These are phyloP conservation scores for Ectropis crepuscularia DNA, from an alignment of 2,888 invertebrate species.

Conservation along the genomic window DNA sequence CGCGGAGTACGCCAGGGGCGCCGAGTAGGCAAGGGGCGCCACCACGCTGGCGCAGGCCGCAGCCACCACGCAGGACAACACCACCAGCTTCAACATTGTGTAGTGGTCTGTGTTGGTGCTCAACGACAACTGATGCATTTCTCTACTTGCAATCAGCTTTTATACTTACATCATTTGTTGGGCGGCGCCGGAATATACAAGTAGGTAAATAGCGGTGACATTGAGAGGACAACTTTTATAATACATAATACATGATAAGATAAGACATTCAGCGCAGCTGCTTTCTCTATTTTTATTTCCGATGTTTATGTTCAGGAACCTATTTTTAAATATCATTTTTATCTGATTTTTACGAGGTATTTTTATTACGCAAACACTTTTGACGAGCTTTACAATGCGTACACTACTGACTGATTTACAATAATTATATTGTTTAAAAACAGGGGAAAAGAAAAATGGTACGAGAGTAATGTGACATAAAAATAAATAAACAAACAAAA, in stretches of 20 bases:
- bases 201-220: slow-evolving; percentile 52
- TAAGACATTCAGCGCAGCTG: background rate
- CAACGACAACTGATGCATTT: slow-evolving; percentile 68
- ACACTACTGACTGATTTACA: no score
- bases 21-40: slow-evolving; percentile 36
- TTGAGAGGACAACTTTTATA: slow-evolving; percentile 66
- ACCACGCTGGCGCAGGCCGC: slow-evolving; percentile 75
- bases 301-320: no score
- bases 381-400: no score
- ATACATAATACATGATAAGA: slow-evolving; percentile 18
- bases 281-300: no score
- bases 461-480: no score
- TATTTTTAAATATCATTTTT: no score
- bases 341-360: no score
- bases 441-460: no score
- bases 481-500: no score
- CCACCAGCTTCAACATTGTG: slow-evolving; percentile 84
- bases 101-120: slow-evolving; percentile 76
- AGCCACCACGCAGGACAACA: slow-evolving; percentile 86
- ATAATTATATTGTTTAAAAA: no score
- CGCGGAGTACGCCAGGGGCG: slow-evolving; percentile 26
- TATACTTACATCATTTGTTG: slow-evolving; percentile 58
- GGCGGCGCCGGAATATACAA: slow-evolving; percentile 61
- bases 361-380: no score
- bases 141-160: slow-evolving; percentile 51